A percentile compares a stretch with the other conserved stretches of the same genome.
phyloP scores from a whole-genome alignment of 2,113 vertebrate species.

The Terrapene triunguis region DNA sequence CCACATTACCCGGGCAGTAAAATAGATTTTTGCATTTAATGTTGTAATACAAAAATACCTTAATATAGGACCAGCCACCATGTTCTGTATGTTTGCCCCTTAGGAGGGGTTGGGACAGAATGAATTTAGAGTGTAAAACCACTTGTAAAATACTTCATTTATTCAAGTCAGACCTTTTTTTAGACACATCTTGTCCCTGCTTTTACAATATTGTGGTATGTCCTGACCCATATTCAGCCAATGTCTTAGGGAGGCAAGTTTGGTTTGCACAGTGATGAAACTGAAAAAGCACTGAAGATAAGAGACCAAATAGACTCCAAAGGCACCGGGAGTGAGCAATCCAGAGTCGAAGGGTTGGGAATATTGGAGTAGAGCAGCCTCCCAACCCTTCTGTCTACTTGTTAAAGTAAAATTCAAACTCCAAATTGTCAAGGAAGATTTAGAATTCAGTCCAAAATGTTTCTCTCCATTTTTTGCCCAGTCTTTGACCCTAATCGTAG shows the following conservation, averaged over 20 bases:
- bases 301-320: conserved; percentile 1
- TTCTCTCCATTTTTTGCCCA: not conserved
- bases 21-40: not conserved
- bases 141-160: conserved; percentile 57
- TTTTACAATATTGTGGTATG: conserved; percentile 38
- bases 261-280: not conserved
- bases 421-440: not conserved
- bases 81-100: not conserved
- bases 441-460: not conserved
- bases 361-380: not conserved
- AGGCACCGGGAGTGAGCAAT: not conserved
- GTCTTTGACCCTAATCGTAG: not conserved
- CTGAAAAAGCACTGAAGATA: conserved; percentile 31
- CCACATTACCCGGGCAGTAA: not conserved
- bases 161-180: not conserved
- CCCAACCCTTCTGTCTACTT: not conserved
- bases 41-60: not conserved
- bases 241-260: conserved; percentile 11
- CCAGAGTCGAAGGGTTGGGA: not conserved
- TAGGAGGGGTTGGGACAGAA: conserved; percentile 15
- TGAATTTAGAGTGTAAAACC: not conserved
- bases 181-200: not conserved
- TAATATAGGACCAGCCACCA: not conserved
- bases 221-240: conserved; percentile 42
- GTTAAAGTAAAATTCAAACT: not conserved